phyloP scores from a whole-genome alignment of 2,797 vertebrate genomes.

The Pelobates cultripes region DNA sequence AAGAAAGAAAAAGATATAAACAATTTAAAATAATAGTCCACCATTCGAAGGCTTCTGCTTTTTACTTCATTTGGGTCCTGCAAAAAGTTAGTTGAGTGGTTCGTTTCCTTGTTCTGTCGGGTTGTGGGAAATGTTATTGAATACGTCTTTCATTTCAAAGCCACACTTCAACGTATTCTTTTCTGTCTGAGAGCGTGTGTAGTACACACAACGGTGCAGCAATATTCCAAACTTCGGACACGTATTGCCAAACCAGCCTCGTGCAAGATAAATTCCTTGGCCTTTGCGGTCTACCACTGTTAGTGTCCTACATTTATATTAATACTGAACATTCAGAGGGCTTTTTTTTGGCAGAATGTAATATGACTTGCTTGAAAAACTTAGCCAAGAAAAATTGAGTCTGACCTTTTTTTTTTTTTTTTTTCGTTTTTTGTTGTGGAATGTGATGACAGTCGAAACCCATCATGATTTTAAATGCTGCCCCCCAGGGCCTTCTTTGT shows the following conservation, averaged over 20 bases:
- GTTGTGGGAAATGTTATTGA: not conserved
- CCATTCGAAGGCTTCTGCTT: too few relatives aligned
- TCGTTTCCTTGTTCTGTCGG: not conserved
- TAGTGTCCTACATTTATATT: slow-evolving; percentile 70
- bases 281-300: slow-evolving; percentile 69
- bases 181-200: slow-evolving; percentile 8
- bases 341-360: slow-evolving; percentile 68
- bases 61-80: not conserved
- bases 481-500: slow-evolving; percentile 65
- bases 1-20: too few relatives aligned
- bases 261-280: slow-evolving; percentile 69
- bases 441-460: slow-evolving; percentile 70
- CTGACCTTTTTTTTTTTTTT: slow-evolving; percentile 65
- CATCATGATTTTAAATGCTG: slow-evolving; percentile 67
- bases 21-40: too few relatives aligned
- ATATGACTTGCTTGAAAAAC: slow-evolving; percentile 66
- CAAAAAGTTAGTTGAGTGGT: not conserved
- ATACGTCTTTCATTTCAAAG: slow-evolving; percentile 20
- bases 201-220: slow-evolving; percentile 62
- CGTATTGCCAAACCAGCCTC: slow-evolving; percentile 66
- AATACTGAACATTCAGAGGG: slow-evolving; percentile 66
- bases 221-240: slow-evolving; percentile 60
- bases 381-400: slow-evolving; percentile 69
- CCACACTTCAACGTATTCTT: slow-evolving; percentile 9
- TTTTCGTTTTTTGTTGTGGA: slow-evolving; percentile 64